Base-by-base conservation (phyloP, 2,888 invertebrate genomes). In the Pemphredon lugubris region DNA sequence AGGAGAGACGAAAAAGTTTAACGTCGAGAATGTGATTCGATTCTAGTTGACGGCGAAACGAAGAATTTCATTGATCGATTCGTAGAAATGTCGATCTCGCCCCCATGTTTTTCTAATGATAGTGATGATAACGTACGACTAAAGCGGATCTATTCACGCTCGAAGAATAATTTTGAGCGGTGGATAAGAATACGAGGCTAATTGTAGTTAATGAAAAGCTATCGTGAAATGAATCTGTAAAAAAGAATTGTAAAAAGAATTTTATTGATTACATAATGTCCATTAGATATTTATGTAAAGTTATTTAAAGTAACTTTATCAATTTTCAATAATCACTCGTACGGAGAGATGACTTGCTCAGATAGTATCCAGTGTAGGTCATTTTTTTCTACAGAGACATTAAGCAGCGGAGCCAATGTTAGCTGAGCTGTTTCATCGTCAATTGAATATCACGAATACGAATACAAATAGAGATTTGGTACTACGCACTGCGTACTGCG, bases 171-270 rank as follows among this genome's bases (percentile, higher is more conserved):
- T 11, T n/a, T n/a, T 45, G 60, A 53, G 71, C 47, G 18, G 20
- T 53, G 55, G 37, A 75, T 66, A 61, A 54, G 44, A 51, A 42
- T 32, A 79, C 48, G 76, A 76, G 76, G 72, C 74, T 79, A 79
- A 79, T 61, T 68, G 44, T 73, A 47, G 45, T 60, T 59, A 72
- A 74, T 13, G 53, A 45, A 61, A 60, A 67, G 65, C 67, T 68
- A 72, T 18, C 40, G 32, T 32, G 48, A 58, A 59, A 71, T 55
- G 7, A 54, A 67, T 51, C 26, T 76, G 70, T 72, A 79, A 79
- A 79, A 67, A 73, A n/a, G n/a, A n/a, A 59, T 60, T 79, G 77
- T 79, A 79, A 79, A 79, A 77, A 66, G 47, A 7, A 71, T 65
- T 57, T 61, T 67, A 48, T 59, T 18, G 64, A 77, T 75, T 77